These are phyloP conservation scores for Lethenteron reissneri DNA, from an alignment of 2,113 vertebrate genomes.

Conservation along the genomic window DNA sequence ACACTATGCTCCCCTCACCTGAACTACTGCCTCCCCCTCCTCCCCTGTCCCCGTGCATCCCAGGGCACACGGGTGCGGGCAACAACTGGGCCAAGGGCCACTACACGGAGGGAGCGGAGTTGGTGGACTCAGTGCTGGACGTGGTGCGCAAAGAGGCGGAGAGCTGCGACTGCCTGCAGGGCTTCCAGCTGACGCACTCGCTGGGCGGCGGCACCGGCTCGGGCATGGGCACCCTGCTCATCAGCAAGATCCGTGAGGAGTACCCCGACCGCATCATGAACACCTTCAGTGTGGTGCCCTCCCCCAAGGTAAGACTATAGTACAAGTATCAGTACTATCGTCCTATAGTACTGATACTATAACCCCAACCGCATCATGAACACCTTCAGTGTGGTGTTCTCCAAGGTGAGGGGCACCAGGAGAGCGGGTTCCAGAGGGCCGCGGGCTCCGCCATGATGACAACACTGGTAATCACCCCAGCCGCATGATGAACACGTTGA, in stretches of 20 bases:
- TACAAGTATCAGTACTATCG: too few species aligned
- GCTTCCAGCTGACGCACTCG: slow-evolving; percentile 45
- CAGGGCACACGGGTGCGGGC: slow-evolving; percentile 7
- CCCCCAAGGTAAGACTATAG: slow-evolving; percentile 23
- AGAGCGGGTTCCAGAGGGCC: too few species aligned
- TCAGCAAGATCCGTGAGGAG: slow-evolving; percentile 79
- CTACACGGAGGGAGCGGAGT: slow-evolving; percentile 9
- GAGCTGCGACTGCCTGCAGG: slow-evolving; percentile 13
- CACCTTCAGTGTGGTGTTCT: slow-evolving; percentile 83
- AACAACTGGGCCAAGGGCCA: slow-evolving; percentile 10
- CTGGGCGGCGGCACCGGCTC: slow-evolving; percentile 41
- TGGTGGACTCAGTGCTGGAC: slow-evolving; percentile 9
- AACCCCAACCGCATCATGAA: slow-evolving; percentile 75
- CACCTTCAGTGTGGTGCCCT: slow-evolving; percentile 83
- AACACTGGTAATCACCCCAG: too few species aligned
- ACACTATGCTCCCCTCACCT: too few species aligned
- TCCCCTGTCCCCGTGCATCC: neutral
- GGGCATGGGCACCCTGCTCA: slow-evolving; percentile 73
- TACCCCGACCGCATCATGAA: slow-evolving; percentile 83
- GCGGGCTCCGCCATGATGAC: too few species aligned
- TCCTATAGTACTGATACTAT: slow-evolving; percentile 20
- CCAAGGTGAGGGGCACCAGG: slow-evolving; percentile 16
- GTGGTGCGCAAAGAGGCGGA: slow-evolving; percentile 6
- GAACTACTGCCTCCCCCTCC: too few species aligned
- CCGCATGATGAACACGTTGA: neutral